Base-by-base conservation (phyloP, 2,888 invertebrate species). In the Homarus gammarus region DNA sequence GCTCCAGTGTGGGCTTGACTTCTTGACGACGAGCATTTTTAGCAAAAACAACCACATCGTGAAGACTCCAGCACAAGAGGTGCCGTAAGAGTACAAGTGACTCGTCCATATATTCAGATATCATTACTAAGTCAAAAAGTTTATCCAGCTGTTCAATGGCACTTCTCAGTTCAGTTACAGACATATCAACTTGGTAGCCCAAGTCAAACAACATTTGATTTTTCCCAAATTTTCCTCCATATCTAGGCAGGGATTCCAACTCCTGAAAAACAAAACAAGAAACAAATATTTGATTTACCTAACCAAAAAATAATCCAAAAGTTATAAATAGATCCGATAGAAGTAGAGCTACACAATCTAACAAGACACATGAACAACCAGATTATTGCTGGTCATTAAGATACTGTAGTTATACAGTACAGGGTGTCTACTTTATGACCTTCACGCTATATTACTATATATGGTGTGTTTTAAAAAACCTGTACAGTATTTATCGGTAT, bases 61-160 rank as follows among this genome's bases (percentile, higher is more conserved):
- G 92, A 8, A 92, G 89, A 36, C 92, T 90, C 93, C 93, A 93
- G 85, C 93, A 93, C 15, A 93, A 91, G 49, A 93, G 92, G 38
- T 93, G 89, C 33, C 92, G 92, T 36, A 93, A 90, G n/a, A 93
- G 89, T 22, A 93, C 92, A 36, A 93, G 92, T 0, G 93, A 93
- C 79, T 93, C 93, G 61, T 93, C 93, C 92, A 93, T 93, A 27
- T 91, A 87, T 81, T 93, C 93, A 2, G 93, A 89, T 6, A 93
- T 92, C 92, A 93, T 92, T 2, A 93, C 93, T n/a, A 93, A 89
- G 84, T 93, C 93, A 91, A 93, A 93, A 0, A 92, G 86, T 3
- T 88, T 81, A 49, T 93, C 93, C 44, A 93, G 81, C 44, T 92
- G 90, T 6, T 89, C 49, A 18, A 93, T 87, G 18, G 86, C 86